phyloP scores from a whole-genome alignment of 2,888 invertebrate species.

The Drosophila borealis region DNA sequence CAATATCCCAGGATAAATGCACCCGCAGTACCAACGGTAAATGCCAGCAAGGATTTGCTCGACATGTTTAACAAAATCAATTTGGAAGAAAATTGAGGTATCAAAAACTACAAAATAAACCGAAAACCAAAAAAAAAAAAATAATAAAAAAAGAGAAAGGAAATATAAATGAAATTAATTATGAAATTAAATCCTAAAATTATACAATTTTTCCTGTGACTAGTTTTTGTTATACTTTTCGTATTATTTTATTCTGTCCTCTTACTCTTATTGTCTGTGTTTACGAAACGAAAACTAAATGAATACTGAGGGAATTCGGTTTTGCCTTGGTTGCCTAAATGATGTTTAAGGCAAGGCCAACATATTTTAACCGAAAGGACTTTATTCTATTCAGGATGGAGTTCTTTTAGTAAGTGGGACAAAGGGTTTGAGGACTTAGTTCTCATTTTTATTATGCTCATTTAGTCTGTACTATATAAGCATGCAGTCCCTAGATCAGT shows the following conservation, averaged over 20 bases:
- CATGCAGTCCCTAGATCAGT: too few relatives aligned
- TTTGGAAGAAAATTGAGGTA: background rate
- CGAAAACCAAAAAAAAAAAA: background rate
- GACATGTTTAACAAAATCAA: slow-evolving; percentile 5
- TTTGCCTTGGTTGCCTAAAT: background rate
- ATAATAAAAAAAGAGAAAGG: background rate
- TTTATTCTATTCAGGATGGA: too few relatives aligned
- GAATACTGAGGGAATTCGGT: background rate
- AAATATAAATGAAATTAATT: background rate
- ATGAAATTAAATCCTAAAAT: background rate
- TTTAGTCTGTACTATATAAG: too few relatives aligned
- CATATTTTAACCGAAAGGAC: background rate
- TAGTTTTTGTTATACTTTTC: background rate
- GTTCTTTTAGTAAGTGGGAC: too few relatives aligned
- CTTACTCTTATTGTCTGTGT: background rate
- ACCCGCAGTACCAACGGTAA: slow-evolving; percentile 24
- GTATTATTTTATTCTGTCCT: background rate
- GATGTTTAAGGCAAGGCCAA: slow-evolving; percentile 15
- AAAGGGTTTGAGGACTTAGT: too few relatives aligned
- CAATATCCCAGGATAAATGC: slow-evolving; percentile 41
- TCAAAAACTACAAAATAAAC: background rate
- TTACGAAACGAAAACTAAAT: background rate
- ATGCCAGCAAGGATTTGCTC: slow-evolving; percentile 3
- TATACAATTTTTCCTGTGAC: background rate
- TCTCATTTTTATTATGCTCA: too few relatives aligned